Conservation (phyloP, 1,140 invertebrate genomes). For the Xylocopa sonorina region DNA sequence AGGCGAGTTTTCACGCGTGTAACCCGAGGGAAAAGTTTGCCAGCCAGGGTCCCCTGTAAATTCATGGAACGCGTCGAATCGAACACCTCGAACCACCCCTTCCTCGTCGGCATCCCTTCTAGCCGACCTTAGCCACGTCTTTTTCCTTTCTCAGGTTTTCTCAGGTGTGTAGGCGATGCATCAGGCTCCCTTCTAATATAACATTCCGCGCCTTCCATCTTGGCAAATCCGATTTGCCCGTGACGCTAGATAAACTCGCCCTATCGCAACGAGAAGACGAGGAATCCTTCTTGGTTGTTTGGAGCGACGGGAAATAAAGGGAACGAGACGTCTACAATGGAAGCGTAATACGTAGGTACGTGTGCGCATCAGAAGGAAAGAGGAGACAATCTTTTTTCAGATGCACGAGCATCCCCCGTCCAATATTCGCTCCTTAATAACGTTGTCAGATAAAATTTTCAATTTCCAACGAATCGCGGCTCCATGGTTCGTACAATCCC, state of each 20-base stretch:
- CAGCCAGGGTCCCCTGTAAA: conserved; percentile 15
- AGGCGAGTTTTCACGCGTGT: conserved; percentile 6
- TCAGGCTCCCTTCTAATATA: conserved; percentile 59
- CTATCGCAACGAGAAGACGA: neutral
- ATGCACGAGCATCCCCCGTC: conserved; percentile 7
- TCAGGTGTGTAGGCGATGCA: conserved; percentile 36
- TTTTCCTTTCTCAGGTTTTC: conserved; percentile 16
- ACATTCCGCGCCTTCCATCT: conserved; percentile 51
- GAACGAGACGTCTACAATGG: neutral
- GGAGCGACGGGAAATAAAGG: conserved; percentile 1
- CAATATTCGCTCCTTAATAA: conserved; percentile 58
- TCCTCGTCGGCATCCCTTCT: neutral
- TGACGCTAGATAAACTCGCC: conserved; percentile 56
- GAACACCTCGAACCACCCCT: conserved; percentile 10
- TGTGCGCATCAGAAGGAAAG: neutral
- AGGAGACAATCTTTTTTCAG: neutral
- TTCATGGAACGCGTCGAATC: conserved; percentile 47
- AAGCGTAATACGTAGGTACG: too few species aligned
- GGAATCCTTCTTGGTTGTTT: conserved; percentile 34
- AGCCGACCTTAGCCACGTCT: too few species aligned
- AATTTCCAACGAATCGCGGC: conserved; percentile 36
- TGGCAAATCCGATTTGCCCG: conserved; percentile 59
- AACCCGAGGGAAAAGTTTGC: conserved; percentile 57
- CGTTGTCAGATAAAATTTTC: conserved; percentile 52
- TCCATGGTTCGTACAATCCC: too few species aligned